These are phyloP conservation scores for Stictocephala bisonia DNA, from an alignment of 2,888 invertebrate genomes.

Conservation along the genomic window DNA sequence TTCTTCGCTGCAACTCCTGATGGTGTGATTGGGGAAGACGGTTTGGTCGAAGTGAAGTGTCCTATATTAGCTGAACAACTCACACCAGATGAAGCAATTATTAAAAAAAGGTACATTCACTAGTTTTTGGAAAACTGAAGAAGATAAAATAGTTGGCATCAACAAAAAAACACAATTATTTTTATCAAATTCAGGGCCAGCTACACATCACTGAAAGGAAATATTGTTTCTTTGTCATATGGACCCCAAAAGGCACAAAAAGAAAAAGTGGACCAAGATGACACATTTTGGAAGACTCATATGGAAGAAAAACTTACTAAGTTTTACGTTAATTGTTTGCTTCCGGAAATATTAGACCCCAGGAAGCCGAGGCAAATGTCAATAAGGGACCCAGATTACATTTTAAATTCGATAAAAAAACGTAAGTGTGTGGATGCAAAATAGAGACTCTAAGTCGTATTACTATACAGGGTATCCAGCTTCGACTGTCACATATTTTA, in stretches of 20 bases:
- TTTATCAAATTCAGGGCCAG: slow-evolving; percentile 41
- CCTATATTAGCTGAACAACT: slow-evolving; percentile 23
- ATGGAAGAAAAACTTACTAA: slow-evolving; percentile 15
- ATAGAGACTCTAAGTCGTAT: no score
- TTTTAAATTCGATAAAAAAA: no score
- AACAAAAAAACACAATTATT: slow-evolving; percentile 26
- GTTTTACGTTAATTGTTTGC: slow-evolving; percentile 34
- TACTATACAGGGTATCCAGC: no score
- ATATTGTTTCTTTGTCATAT: slow-evolving; percentile 30
- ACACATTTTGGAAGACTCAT: slow-evolving; percentile 17
- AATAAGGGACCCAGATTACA: slow-evolving; percentile 37
- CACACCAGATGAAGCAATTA: slow-evolving; percentile 34
- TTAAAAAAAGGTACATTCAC: slow-evolving; percentile 1
- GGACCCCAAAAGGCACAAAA: slow-evolving; percentile 31
- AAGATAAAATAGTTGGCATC: slow-evolving; percentile 15
- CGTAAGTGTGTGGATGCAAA: no score
- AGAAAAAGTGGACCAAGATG: slow-evolving; percentile 4
- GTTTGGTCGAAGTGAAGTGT: slow-evolving; percentile 27
- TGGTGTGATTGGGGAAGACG: slow-evolving; percentile 12
- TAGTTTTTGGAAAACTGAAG: not conserved
- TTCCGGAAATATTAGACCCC: slow-evolving; percentile 37
- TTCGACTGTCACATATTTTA: no score
- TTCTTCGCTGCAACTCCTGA: slow-evolving; percentile 14
- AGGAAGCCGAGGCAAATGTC: slow-evolving; percentile 22
- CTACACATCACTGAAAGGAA: slow-evolving; percentile 27